phyloP scores from a whole-genome alignment of 23 tunicate species.

The Styela clava region DNA sequence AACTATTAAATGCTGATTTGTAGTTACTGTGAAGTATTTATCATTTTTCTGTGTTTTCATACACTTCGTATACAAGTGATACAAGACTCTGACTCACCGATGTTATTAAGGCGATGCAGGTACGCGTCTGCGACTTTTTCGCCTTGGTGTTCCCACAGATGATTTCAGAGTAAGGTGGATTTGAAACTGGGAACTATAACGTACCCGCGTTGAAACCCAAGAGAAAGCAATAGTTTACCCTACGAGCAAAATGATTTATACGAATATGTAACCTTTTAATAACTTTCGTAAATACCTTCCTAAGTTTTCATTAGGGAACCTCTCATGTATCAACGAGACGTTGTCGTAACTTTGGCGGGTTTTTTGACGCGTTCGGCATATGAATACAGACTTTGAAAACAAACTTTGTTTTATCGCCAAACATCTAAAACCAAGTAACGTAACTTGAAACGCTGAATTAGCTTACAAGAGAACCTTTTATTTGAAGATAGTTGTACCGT shows the following conservation, averaged over 20 bases:
- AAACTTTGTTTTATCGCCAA: background rate
- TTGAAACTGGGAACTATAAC: too few species aligned
- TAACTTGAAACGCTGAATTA: background rate
- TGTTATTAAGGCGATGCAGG: background rate
- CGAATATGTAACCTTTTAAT: too few species aligned
- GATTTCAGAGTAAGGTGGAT: too few species aligned
- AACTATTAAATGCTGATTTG: too few species aligned
- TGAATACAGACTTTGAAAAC: conserved; percentile 16
- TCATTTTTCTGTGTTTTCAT: too few species aligned
- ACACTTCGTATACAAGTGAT: too few species aligned
- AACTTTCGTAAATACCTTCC: too few species aligned
- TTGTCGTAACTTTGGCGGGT: conserved; percentile 22
- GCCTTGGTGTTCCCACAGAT: background rate
- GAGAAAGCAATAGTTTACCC: too few species aligned
- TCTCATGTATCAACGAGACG: conserved; percentile 5
- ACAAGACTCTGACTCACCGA: background rate
- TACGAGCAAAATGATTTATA: too few species aligned
- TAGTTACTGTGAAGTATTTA: too few species aligned
- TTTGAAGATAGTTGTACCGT: background rate
- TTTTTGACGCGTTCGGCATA: conserved; percentile 18
- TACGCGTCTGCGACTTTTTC: background rate
- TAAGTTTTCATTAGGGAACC: too few species aligned
- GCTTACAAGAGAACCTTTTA: background rate
- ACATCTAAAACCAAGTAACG: background rate
- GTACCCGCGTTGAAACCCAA: too few species aligned